A percentile compares a stretch with the other conserved stretches of the same genome.
These are phyloP conservation scores for Harpagoxenus sublaevis DNA, from an alignment of 2,888 invertebrate species.

Conservation along the genomic window DNA sequence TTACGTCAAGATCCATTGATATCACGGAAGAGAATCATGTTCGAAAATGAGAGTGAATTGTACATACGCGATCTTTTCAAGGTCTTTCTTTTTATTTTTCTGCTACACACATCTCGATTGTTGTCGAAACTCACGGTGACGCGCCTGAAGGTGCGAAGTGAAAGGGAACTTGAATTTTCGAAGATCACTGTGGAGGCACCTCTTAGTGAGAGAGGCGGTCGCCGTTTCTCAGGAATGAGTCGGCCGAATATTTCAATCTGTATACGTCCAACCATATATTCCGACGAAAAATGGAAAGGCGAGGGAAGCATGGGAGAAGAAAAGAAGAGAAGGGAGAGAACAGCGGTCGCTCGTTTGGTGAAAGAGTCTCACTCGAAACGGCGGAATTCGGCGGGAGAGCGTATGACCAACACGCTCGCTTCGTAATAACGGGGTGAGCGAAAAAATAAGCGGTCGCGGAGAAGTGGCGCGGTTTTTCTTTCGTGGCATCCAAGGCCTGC, in stretches of 20 bases:
- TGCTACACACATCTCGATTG: neutral
- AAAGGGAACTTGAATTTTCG: conserved; percentile 82
- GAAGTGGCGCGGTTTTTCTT: conserved; percentile 36
- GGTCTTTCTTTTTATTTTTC: conserved; percentile 25
- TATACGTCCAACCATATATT: conserved; percentile 16
- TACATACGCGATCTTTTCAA: conserved; percentile 20
- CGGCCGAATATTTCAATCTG: conserved; percentile 42
- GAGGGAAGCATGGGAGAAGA: neutral
- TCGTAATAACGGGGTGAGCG: conserved; percentile 65
- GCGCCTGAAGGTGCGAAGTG: conserved; percentile 72
- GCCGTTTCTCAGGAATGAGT: conserved; percentile 32
- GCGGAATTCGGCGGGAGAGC: conserved; percentile 47
- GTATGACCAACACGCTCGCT: conserved; percentile 52
- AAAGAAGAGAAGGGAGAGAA: neutral
- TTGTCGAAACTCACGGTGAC: conserved; percentile 40
- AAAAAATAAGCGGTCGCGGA: conserved; percentile 49
- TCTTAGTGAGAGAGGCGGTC: conserved; percentile 24
- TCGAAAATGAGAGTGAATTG: conserved; percentile 26
- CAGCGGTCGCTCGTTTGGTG: neutral
- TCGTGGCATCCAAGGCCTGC: conserved; percentile 74
- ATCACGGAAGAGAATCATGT: conserved; percentile 18
- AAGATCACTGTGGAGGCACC: conserved; percentile 64
- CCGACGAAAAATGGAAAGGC: conserved; percentile 15
- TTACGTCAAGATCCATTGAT: neutral
- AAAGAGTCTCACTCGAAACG: conserved; percentile 14